Evolutionary conservation across 2,888 invertebrate species (phyloP).

Genomic region (Drosophila lacicola): DNA sequence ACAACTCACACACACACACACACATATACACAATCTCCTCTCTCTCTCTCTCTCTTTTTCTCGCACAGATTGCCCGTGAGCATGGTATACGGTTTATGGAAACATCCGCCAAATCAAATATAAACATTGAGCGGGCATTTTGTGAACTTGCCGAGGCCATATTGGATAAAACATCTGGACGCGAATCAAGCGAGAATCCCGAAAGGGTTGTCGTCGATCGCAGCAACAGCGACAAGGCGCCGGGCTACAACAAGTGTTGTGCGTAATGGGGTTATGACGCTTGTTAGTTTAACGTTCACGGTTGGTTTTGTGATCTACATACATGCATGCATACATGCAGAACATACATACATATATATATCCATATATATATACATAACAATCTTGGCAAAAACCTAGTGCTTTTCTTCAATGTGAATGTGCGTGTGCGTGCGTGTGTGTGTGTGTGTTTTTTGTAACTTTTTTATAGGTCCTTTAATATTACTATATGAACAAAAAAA

Average conservation of each 20-base stretch:
- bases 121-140: slow-evolving; percentile 98
- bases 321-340: slow-evolving; percentile 20
- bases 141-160: slow-evolving; percentile 97
- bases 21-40: not conserved
- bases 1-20: slow-evolving; percentile 2
- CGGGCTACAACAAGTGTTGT: slow-evolving; percentile 85
- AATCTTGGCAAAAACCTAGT: slow-evolving; percentile 43
- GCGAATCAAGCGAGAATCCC: slow-evolving; percentile 91
- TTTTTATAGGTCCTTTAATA: slow-evolving; percentile 39
- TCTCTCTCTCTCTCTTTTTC: slow-evolving; percentile 8
- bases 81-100: slow-evolving; percentile 98
- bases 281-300: slow-evolving; percentile 55
- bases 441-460: slow-evolving; percentile 41
- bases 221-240: slow-evolving; percentile 84
- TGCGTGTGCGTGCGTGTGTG: slow-evolving; percentile 8
- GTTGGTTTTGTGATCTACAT: slow-evolving; percentile 60
- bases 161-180: slow-evolving; percentile 94
- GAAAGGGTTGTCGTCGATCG: slow-evolving; percentile 91
- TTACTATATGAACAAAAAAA: slow-evolving; percentile 21
- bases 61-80: slow-evolving; percentile 94
- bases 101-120: slow-evolving; percentile 98
- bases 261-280: slow-evolving; percentile 78
- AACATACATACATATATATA: slow-evolving; percentile 18
- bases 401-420: slow-evolving; percentile 33
- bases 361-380: slow-evolving; percentile 22